phyloP scores from a whole-genome alignment of 2,113 vertebrate species.

The Ptilonorhynchus violaceus region DNA sequence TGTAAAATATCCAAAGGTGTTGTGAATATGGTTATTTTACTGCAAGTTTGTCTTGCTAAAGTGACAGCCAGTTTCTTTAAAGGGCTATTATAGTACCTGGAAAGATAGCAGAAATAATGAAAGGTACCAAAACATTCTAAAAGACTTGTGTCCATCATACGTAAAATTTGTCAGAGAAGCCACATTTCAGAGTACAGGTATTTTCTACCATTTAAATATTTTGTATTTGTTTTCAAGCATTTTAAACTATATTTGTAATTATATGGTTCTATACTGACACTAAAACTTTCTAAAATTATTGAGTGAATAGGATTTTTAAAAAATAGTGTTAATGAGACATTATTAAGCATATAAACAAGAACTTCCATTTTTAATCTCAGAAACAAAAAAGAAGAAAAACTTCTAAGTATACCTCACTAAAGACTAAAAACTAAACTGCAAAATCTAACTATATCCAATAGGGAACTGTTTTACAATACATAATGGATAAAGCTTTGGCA shows the following conservation, averaged over 20 bases:
- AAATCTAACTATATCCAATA: not conserved
- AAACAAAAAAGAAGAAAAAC: not conserved
- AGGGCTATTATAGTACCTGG: not conserved
- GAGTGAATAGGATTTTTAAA: not conserved
- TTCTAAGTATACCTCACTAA: not conserved
- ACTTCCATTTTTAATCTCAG: not conserved
- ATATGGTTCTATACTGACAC: not conserved
- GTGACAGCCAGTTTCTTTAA: not conserved
- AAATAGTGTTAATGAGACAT: not conserved
- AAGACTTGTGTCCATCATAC: not conserved
- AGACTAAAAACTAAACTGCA: not conserved
- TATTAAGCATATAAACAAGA: not conserved
- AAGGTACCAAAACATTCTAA: not conserved
- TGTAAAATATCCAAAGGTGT: not conserved
- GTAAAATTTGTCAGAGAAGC: not conserved
- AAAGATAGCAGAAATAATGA: not conserved
- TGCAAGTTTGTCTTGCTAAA: not conserved
- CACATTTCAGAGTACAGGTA: not conserved
- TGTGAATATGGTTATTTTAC: not conserved
- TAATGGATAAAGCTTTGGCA: not conserved
- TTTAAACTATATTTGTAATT: not conserved
- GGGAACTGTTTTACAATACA: not conserved
- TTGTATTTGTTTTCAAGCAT: not conserved
- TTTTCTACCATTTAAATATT: not conserved
- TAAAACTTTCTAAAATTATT: not conserved